A percentile compares a stretch with the other conserved stretches of the same genome.
phyloP scores from a whole-genome alignment of 2,888 invertebrate genomes.

The Phortica okadai region DNA sequence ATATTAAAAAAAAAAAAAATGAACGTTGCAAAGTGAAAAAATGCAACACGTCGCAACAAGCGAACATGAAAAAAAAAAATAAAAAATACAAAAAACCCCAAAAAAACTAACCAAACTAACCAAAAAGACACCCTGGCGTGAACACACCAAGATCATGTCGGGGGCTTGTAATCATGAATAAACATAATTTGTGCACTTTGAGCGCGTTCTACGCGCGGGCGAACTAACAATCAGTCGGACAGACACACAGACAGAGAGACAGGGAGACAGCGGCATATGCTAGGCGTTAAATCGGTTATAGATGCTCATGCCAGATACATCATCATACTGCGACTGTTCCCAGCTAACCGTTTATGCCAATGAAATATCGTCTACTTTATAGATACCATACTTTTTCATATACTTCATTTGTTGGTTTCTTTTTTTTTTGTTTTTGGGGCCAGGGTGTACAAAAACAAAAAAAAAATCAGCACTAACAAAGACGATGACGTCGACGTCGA shows the following conservation, averaged over 20 bases:
- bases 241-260: conserved; percentile 23
- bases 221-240: neutral
- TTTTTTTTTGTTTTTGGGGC: conserved; percentile 57
- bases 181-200: conserved; percentile 67
- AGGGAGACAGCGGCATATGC: conserved; percentile 29
- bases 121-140: conserved; percentile 29
- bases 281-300: conserved; percentile 68
- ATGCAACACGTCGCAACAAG: neutral
- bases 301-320: conserved; percentile 46
- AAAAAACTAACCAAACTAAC: neutral
- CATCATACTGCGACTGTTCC: conserved; percentile 51
- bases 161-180: conserved; percentile 69
- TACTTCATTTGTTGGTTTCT: conserved; percentile 37
- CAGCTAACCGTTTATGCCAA: conserved; percentile 64
- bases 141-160: conserved; percentile 54
- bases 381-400: neutral
- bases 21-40: neutral
- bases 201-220: neutral
- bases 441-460: neutral
- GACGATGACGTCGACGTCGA: conserved; percentile 6
- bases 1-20: neutral
- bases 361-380: conserved; percentile 58
- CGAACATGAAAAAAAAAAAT: too few species aligned
- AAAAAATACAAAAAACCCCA: neutral
- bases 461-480: neutral